phyloP scores from a whole-genome alignment of 2,888 invertebrate genomes.

The Cyaniris semiargus region DNA sequence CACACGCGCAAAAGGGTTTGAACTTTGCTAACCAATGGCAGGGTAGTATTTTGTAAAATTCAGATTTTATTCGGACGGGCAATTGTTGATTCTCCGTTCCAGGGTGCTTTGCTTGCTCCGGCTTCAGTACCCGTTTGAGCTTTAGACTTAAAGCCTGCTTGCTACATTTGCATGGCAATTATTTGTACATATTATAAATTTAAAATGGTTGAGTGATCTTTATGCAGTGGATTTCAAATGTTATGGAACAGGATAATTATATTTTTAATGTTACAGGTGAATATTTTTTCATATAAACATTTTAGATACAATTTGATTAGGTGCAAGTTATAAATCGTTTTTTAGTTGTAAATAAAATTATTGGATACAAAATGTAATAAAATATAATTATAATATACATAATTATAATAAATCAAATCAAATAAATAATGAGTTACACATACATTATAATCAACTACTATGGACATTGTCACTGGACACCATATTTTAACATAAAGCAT shows the following conservation, averaged over 20 bases:
- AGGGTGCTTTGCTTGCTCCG: conserved; percentile 50
- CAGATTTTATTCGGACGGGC: conserved; percentile 67
- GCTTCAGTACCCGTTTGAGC: conserved; percentile 56
- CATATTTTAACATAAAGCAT: too few species aligned
- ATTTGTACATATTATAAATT: background rate
- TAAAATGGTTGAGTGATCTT: background rate
- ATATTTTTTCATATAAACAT: background rate
- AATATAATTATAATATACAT: too few species aligned
- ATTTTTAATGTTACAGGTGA: conserved; percentile 22
- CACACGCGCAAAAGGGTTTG: conserved; percentile 76
- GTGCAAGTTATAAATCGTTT: background rate
- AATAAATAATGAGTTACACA: too few species aligned
- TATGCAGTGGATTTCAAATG: background rate
- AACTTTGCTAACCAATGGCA: conserved; percentile 69
- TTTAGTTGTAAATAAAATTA: background rate
- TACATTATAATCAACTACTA: too few species aligned
- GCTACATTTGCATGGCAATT: conserved; percentile 44
- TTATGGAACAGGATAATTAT: background rate
- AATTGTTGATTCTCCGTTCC: conserved; percentile 48
- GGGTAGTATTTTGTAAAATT: conserved; percentile 57
- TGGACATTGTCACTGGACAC: too few species aligned
- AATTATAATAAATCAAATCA: too few species aligned
- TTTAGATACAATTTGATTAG: too few species aligned
- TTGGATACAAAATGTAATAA: too few species aligned
- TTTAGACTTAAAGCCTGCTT: conserved; percentile 55